A percentile compares a stretch with the other conserved stretches of the same genome.
These are phyloP conservation scores for Bubo blakistoni DNA, from an alignment of 2,113 vertebrate species.

Conservation along the genomic window DNA sequence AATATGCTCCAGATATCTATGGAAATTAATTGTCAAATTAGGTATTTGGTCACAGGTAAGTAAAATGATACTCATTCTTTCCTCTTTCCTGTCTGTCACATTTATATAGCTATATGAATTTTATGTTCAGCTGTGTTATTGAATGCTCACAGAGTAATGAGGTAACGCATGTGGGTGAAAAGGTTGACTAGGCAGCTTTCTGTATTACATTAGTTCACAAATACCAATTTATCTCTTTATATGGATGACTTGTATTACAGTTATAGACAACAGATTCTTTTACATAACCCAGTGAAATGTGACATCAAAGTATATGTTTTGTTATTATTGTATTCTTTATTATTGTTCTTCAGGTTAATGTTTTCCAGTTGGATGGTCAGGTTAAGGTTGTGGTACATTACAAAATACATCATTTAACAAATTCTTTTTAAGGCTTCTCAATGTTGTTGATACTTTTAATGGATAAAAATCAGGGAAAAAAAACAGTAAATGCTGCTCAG, in stretches of 20 bases:
- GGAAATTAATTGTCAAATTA: neutral
- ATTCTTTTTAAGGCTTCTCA: neutral
- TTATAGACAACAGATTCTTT: neutral
- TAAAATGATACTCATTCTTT: neutral
- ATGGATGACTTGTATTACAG: neutral
- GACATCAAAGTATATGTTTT: neutral
- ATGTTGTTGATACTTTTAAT: neutral
- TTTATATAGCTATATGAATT: neutral
- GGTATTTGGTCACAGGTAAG: neutral
- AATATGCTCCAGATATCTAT: neutral
- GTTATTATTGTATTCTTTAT: neutral
- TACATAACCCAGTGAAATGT: neutral
- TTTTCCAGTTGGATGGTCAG: neutral
- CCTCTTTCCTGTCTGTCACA: neutral
- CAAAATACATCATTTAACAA: neutral
- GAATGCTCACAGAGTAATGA: neutral
- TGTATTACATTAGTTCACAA: neutral
- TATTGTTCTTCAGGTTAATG: neutral
- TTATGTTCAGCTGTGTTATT: neutral
- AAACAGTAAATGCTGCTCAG: neutral
- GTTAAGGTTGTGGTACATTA: neutral
- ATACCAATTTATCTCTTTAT: neutral
- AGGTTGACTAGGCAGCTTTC: neutral
- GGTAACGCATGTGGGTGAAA: neutral
- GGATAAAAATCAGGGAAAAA: neutral